These are phyloP conservation scores for Triplophysa yarkandensis DNA, from an alignment of 2,797 vertebrate genomes.

Conservation along the genomic window DNA sequence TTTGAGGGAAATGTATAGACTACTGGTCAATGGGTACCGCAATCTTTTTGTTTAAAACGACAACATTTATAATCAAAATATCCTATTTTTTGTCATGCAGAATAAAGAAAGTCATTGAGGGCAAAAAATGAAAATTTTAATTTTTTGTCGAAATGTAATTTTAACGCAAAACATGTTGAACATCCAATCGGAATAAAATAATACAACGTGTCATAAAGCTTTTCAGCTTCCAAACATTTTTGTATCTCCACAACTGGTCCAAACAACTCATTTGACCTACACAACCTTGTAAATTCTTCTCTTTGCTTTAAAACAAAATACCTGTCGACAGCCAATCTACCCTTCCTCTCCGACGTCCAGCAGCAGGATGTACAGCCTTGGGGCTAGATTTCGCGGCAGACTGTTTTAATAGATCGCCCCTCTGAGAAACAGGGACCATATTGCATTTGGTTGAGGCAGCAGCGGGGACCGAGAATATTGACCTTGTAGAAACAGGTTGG, in stretches of 20 bases:
- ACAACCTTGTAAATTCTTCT: background rate
- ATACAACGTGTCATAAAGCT: background rate
- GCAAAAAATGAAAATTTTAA: background rate
- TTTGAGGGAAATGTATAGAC: too few relatives aligned
- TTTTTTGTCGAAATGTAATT: too few relatives aligned
- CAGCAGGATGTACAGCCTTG: background rate
- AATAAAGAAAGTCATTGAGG: too few relatives aligned
- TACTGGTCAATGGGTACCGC: too few relatives aligned
- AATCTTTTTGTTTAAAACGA: too few relatives aligned
- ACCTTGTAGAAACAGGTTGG: constrained; percentile 54
- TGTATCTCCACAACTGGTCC: background rate
- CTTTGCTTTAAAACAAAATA: constrained; percentile 25
- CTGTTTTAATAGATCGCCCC: constrained; percentile 17
- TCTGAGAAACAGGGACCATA: constrained; percentile 27
- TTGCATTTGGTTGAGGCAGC: constrained; percentile 24
- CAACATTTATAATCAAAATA: too few relatives aligned
- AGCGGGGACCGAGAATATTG: constrained; percentile 36
- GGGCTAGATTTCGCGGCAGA: background rate
- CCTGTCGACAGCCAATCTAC: constrained; percentile 8
- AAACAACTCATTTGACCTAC: background rate
- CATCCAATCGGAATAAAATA: too few relatives aligned
- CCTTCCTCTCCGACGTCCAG: constrained; percentile 1
- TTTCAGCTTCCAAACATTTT: background rate
- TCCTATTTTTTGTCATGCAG: too few relatives aligned
- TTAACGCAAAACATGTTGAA: too few relatives aligned